Conservation (phyloP, 2,797 vertebrate species). For the Schizothorax lantsangensis region DNA sequence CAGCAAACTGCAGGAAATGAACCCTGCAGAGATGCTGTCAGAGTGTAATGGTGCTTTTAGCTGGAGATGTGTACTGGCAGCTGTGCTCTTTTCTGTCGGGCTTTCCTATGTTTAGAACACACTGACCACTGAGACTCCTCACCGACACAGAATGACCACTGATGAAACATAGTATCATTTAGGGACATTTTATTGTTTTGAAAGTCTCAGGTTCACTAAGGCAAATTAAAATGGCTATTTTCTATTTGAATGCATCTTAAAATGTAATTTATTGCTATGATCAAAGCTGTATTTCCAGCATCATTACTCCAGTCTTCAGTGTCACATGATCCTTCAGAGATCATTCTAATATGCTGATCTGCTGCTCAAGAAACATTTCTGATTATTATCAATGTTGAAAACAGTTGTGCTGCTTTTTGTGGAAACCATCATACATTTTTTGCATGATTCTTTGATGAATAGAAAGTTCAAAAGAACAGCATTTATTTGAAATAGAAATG, state of each 20-base stretch:
- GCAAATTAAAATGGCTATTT: neutral
- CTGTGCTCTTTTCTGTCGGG: neutral
- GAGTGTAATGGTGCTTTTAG: constrained; percentile 1
- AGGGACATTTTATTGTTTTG: neutral
- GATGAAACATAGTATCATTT: neutral
- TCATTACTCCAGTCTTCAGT: neutral
- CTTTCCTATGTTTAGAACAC: neutral
- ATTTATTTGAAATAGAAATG: no score
- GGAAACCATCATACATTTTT: no score
- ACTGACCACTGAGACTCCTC: neutral
- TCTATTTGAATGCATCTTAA: neutral
- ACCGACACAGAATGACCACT: neutral
- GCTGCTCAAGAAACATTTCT: neutral
- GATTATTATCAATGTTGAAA: neutral
- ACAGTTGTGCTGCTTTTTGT: neutral
- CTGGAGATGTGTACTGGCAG: neutral
- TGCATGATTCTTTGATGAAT: no score
- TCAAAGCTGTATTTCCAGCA: neutral
- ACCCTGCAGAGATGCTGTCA: constrained; percentile 17
- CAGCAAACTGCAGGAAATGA: neutral
- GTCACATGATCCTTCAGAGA: neutral
- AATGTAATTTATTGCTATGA: no score
- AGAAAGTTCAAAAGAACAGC: no score
- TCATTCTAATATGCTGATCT: no score
- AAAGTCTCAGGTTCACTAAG: neutral